phyloP scores from a whole-genome alignment of 2,113 vertebrate species.

The Mohoua ochrocephala region DNA sequence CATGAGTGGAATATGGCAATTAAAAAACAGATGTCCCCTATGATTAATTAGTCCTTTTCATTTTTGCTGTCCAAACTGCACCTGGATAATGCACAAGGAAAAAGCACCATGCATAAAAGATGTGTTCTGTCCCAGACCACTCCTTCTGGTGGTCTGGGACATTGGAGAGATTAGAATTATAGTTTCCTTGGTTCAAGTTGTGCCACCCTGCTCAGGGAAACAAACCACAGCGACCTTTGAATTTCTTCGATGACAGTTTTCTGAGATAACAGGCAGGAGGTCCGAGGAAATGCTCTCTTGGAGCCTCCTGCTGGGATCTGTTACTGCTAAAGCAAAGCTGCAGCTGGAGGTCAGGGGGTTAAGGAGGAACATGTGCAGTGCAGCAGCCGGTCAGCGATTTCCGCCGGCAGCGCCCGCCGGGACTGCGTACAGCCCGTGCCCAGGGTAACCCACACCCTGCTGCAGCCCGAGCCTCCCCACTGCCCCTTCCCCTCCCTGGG shows the following conservation, averaged over 20 bases:
- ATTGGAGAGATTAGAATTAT: fast-evolving
- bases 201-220: background rate
- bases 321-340: background rate
- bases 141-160: too few species aligned
- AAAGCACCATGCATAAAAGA: background rate
- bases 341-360: background rate
- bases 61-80: background rate
- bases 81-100: background rate
- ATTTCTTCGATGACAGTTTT: background rate
- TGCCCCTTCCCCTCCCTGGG: fast-evolving
- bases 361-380: background rate
- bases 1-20: background rate
- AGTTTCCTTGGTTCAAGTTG: background rate
- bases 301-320: background rate
- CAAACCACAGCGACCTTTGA: background rate
- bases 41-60: background rate
- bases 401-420: background rate
- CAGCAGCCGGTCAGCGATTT: fast-evolving
- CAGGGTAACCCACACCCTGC: background rate
- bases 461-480: background rate
- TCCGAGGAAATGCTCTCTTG: fast-evolving
- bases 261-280: background rate
- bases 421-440: fast-evolving
- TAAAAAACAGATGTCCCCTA: background rate
- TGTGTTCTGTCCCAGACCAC: fast-evolving